A percentile compares a stretch with the other conserved stretches of the same genome.
phyloP scores from a whole-genome alignment of 2,113 vertebrate species.

The Oryctolagus cuniculus region mOryCun1.1 NC_091453.1:27504501-27505000 shows the following conservation, averaged over 20 bases:
- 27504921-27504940: no score
- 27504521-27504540: constrained; percentile 12
- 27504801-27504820: constrained; percentile 41
- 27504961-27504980: no score
- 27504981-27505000: no score
- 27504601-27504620: constrained; percentile 20
- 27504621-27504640: constrained; percentile 49
- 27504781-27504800: constrained; percentile 17
- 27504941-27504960: no score
- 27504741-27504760: neutral
- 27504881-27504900: no score
- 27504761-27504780: constrained; percentile 43
- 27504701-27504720: constrained; percentile 30
- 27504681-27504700: constrained; percentile 14
- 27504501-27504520: neutral
- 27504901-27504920: no score
- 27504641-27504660: neutral
- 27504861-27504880: no score
- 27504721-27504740: constrained; percentile 29
- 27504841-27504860: no score
- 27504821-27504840: neutral
- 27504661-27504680: constrained; percentile 8
- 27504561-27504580: constrained; percentile 5
- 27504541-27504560: constrained; percentile 29
- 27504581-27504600: constrained; percentile 30